Base-by-base conservation (phyloP, 2,797 vertebrate species). In the Melanogrammus aeglefinus region DNA sequence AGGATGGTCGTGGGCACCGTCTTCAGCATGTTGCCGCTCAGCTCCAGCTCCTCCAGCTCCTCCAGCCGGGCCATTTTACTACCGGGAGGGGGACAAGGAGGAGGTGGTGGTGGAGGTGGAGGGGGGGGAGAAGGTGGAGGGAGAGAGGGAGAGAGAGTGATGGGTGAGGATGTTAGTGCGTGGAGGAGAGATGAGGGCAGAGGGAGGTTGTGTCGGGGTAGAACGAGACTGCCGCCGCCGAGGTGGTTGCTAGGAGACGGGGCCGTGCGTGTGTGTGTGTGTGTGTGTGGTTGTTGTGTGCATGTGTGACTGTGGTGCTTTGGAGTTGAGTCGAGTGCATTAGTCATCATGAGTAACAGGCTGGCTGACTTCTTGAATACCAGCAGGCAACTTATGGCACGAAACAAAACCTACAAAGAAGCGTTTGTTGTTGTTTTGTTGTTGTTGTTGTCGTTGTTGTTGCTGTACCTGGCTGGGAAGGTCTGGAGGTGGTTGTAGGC, bases 61-160 rank as follows among this genome's bases (percentile, higher is more conserved):
- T 99, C 97, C 92, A 99, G 83, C 89, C 98, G 98, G 75, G 97
- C 97, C 98, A 99, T 98, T 99, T 99, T 99, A 95, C 98, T 99
- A 80, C 80, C 77, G 38, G 57, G 8, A 41, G 9, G 1, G 7
- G 12, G 6, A 29, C 0, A 4, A 1, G 31, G 39, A 63, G 41
- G 12, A 35, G 16, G 35, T 1, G 36, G 13, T 24, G 57, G n/a
- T n/a, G n/a, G n/a, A n/a, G n/a, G n/a, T n/a, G n/a, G n/a, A n/a
- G 14, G 51, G 14, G 51, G 18, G 51, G 6, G 21, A 10, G 51
- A 36, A n/a, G 35, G n/a, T n/a, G n/a, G 63, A 13, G 31, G 12
- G 21, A 4, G 35, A 27, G 33, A 13, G 63, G 12, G 63, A 69
- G 63, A 69, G 24, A 27, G 63, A 69, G 63, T 1, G 63, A 69